A percentile compares a stretch with the other conserved stretches of the same genome.
Evolutionary conservation across 2,797 vertebrate genomes (phyloP).

Genomic region (Eidolon dupreanum): DNA sequence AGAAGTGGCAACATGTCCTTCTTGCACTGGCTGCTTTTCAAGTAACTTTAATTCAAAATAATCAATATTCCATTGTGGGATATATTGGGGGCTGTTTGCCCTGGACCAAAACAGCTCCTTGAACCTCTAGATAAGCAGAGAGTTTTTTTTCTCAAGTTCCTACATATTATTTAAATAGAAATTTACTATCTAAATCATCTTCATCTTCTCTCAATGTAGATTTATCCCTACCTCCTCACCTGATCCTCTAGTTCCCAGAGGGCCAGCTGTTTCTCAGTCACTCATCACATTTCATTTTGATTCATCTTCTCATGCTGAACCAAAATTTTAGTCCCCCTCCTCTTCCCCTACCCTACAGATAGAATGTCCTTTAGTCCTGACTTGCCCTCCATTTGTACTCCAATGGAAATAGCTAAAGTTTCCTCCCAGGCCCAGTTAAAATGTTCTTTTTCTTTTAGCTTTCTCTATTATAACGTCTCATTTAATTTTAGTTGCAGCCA

Average conservation of each 20-base stretch:
- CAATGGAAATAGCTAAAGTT: background rate
- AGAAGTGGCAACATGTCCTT: background rate
- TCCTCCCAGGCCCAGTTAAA: slow-evolving; percentile 47
- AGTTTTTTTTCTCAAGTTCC: background rate
- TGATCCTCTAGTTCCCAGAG: background rate
- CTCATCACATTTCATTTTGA: background rate
- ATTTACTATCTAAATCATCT: background rate
- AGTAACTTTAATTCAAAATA: background rate
- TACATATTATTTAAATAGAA: background rate
- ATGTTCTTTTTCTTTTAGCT: slow-evolving; percentile 38
- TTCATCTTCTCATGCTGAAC: background rate
- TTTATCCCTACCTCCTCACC: background rate
- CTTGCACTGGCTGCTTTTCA: background rate
- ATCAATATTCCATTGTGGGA: background rate
- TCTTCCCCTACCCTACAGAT: background rate
- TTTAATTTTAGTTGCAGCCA: slow-evolving; percentile 57
- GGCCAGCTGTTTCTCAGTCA: background rate
- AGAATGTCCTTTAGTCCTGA: background rate
- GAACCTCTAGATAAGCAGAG: background rate
- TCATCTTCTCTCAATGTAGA: background rate
- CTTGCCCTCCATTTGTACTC: background rate
- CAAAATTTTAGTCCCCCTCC: background rate
- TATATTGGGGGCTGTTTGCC: background rate
- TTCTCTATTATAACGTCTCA: slow-evolving; percentile 20
- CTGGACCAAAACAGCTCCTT: background rate